Evolutionary conservation across 2,888 invertebrate species (phyloP).

Genomic region (Lochmaea crataegi): DNA sequence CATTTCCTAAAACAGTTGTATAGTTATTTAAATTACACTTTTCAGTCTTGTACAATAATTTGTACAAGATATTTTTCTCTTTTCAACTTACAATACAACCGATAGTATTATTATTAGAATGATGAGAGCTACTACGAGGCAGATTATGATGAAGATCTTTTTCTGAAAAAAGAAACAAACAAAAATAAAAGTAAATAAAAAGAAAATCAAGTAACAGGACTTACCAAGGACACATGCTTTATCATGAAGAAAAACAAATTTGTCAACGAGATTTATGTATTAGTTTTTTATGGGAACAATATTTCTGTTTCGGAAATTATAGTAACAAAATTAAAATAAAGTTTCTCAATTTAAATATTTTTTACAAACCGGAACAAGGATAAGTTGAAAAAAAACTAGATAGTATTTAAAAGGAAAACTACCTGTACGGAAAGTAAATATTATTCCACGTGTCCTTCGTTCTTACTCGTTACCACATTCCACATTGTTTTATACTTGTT

Average conservation of each 20-base stretch:
- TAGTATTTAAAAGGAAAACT: too few species aligned
- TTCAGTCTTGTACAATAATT: constrained; percentile 6
- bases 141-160: constrained; percentile 89
- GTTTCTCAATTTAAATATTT: too few species aligned
- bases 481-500: too few species aligned
- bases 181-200: constrained; percentile 67
- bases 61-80: constrained; percentile 21
- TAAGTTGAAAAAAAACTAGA: too few species aligned
- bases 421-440: too few species aligned
- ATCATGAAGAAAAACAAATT: constrained; percentile 3
- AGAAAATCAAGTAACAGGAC: constrained; percentile 36
- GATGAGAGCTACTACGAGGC: constrained; percentile 81
- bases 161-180: constrained; percentile 80
- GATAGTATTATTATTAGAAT: constrained; percentile 81
- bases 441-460: too few species aligned
- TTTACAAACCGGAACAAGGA: too few species aligned
- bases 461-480: too few species aligned
- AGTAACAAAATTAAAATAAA: too few species aligned
- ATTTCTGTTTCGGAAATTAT: too few species aligned
- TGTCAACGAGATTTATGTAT: not conserved
- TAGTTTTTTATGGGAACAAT: too few species aligned
- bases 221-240: constrained; percentile 24
- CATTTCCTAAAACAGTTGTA: constrained; percentile 32
- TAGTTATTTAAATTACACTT: constrained; percentile 32
- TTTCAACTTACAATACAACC: constrained; percentile 50